Evolutionary conservation across 1,140 invertebrate genomes (phyloP).

Genomic region (Brachionus plicatilis): DNA sequence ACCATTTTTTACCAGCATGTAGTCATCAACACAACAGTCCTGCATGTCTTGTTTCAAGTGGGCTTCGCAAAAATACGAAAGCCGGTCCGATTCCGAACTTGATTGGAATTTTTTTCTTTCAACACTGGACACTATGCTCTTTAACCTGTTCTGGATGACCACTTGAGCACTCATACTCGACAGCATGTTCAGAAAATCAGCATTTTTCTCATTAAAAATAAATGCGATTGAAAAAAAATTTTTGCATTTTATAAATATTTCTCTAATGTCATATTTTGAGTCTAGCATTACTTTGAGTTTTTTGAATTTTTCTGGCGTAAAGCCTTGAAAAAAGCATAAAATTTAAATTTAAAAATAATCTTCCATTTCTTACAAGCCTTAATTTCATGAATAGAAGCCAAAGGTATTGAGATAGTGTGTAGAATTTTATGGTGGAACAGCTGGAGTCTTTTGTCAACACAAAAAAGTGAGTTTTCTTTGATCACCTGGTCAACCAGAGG

Average conservation of each 20-base stretch:
- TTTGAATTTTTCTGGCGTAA: background rate
- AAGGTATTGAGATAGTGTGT: background rate
- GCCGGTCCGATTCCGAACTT: background rate
- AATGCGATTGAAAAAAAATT: background rate
- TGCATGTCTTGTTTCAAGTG: background rate
- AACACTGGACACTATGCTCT: background rate
- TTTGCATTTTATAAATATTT: slow-evolving; percentile 2
- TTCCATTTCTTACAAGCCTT: background rate
- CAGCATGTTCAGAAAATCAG: background rate
- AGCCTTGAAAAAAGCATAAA: background rate
- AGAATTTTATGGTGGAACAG: background rate
- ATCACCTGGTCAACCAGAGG: background rate
- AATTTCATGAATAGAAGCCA: background rate
- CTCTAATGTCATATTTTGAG: background rate
- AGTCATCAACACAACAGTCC: background rate
- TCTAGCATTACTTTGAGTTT: background rate
- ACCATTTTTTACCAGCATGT: background rate
- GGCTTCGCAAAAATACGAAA: background rate
- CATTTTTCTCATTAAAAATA: background rate
- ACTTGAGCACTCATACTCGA: background rate
- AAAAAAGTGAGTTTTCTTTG: background rate
- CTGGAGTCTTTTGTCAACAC: background rate
- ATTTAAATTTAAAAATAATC: background rate
- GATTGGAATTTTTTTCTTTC: background rate
- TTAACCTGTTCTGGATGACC: background rate